Evolutionary conservation across 2,113 vertebrate genomes (phyloP).

Genomic region (Ciconia stormi): DNA sequence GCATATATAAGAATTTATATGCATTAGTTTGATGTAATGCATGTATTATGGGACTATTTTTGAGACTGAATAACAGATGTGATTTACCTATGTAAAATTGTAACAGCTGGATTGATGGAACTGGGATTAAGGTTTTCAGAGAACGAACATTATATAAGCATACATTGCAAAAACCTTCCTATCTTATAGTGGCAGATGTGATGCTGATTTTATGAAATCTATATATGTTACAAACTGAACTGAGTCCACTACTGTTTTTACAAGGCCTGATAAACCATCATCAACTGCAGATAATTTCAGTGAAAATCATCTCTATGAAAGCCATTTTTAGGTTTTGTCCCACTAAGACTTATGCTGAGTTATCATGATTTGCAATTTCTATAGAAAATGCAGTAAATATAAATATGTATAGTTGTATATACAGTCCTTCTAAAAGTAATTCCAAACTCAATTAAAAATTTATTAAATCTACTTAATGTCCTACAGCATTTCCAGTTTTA

Average conservation of each 20-base stretch:
- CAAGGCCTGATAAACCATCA: not conserved
- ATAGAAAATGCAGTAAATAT: not conserved
- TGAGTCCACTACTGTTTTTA: not conserved
- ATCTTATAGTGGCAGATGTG: not conserved
- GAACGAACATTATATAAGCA: not conserved
- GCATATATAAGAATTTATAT: not conserved
- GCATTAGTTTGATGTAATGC: not conserved
- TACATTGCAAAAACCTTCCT: not conserved
- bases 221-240: not conserved
- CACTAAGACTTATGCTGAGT: not conserved
- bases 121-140: not conserved
- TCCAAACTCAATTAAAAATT: not conserved
- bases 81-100: not conserved
- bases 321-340: not conserved
- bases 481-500: not conserved
- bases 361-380: not conserved
- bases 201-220: not conserved
- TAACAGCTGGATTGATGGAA: not conserved
- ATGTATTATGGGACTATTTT: not conserved
- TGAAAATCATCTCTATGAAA: not conserved
- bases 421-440: not conserved
- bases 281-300: not conserved
- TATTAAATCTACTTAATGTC: not conserved
- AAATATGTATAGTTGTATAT: not conserved
- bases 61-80: not conserved